These are phyloP conservation scores for Drosophila hydei DNA, from an alignment of 1,140 invertebrate species.

Conservation along the genomic window DNA sequence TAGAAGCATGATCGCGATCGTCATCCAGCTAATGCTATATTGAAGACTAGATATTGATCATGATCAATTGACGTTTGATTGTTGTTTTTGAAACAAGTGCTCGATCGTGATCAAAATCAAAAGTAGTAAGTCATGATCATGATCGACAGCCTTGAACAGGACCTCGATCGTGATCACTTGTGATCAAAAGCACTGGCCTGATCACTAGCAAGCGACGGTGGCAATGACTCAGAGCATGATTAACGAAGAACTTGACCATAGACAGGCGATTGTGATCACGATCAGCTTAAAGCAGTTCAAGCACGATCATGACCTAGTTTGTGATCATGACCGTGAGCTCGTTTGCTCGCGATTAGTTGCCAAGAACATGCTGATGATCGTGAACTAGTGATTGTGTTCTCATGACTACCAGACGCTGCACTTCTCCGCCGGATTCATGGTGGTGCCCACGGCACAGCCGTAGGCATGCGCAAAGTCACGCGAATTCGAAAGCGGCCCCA, in stretches of 20 bases:
- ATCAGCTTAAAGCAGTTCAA: background rate
- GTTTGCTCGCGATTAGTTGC: background rate
- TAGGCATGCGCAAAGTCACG: slow-evolving; percentile 94
- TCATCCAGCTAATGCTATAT: too few relatives aligned
- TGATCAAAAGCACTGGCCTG: too few relatives aligned
- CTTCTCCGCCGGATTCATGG: slow-evolving; percentile 96
- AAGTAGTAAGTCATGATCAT: background rate
- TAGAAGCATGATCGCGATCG: too few relatives aligned
- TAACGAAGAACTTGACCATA: background rate
- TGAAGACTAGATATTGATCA: background rate
- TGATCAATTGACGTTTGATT: background rate
- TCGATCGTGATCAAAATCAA: background rate
- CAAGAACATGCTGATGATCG: slow-evolving; percentile 5
- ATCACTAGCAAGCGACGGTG: too few relatives aligned
- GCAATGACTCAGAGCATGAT: too few relatives aligned
- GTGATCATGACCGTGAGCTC: background rate
- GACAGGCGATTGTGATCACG: background rate
- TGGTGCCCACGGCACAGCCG: slow-evolving; percentile 90
- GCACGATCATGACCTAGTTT: background rate
- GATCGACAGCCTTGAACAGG: background rate
- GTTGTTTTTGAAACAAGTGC: too few relatives aligned
- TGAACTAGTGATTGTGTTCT: background rate
- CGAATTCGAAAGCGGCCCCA: slow-evolving; percentile 96
- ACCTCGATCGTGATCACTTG: background rate
- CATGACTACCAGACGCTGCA: slow-evolving; percentile 94